These are phyloP conservation scores for Sycobia sp. DNA, from an alignment of 1,140 invertebrate species.

Conservation along the genomic window DNA sequence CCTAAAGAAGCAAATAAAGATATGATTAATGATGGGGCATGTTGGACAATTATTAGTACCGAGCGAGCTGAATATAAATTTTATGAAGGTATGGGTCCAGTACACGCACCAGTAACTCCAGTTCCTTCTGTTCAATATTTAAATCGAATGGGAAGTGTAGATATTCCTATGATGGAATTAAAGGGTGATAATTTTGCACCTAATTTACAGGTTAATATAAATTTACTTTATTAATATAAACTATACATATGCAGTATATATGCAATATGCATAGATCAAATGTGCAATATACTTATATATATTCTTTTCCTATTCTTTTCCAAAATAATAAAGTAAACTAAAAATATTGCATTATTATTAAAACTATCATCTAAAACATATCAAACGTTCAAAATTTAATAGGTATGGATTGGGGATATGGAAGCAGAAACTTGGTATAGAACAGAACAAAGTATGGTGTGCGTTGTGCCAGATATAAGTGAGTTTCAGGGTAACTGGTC, in stretches of 20 bases:
- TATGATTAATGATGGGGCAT: slow-evolving; percentile 99
- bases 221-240: not conserved
- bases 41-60: slow-evolving; percentile 99
- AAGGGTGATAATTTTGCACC: slow-evolving; percentile 97
- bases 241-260: too few species aligned
- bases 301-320: not conserved
- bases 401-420: slow-evolving; percentile 97
- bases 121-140: slow-evolving; percentile 92
- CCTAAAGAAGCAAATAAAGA: slow-evolving; percentile 97
- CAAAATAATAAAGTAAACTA: not conserved
- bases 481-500: slow-evolving; percentile 93
- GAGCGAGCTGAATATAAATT: slow-evolving; percentile 99
- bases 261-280: too few species aligned
- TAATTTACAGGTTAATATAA: slow-evolving; percentile 73
- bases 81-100: slow-evolving; percentile 98
- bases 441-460: slow-evolving; percentile 92
- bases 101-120: slow-evolving; percentile 90
- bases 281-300: not conserved
- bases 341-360: not conserved
- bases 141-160: slow-evolving; percentile 93
- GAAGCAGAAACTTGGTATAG: slow-evolving; percentile 98
- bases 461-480: slow-evolving; percentile 95
- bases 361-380: too few species aligned
- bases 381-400: too few species aligned
- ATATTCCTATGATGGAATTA: slow-evolving; percentile 95